A percentile compares a stretch with the other conserved stretches of the same genome.
phyloP scores from a whole-genome alignment of 92 coral and sea anemone species.

The Muricea muricata region DNA sequence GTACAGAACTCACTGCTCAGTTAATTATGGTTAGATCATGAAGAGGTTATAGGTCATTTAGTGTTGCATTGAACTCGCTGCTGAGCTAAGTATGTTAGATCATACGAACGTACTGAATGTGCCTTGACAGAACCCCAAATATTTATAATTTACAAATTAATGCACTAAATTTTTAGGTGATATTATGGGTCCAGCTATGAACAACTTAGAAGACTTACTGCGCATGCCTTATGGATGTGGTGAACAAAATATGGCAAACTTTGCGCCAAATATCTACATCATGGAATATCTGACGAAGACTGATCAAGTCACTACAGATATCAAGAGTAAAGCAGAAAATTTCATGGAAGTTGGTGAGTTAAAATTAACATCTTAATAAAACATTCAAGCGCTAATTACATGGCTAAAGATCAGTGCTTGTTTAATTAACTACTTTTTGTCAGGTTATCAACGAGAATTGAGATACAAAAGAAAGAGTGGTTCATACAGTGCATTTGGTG shows the following conservation, averaged over 20 bases:
- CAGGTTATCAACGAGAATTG: slow-evolving; percentile 93
- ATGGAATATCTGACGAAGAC: slow-evolving; percentile 85
- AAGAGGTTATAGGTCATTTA: neutral
- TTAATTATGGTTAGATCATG: too few species aligned
- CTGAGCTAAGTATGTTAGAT: neutral
- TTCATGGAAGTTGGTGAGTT: slow-evolving; percentile 76
- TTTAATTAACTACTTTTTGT: too few species aligned
- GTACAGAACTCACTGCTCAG: too few species aligned
- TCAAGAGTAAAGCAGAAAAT: slow-evolving; percentile 71
- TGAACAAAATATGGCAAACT: slow-evolving; percentile 96
- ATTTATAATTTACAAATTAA: neutral
- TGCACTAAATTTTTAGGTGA: slow-evolving; percentile 67
- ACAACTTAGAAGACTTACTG: slow-evolving; percentile 73
- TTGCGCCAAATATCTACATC: slow-evolving; percentile 93
- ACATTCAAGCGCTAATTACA: too few species aligned
- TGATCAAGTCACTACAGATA: slow-evolving; percentile 54
- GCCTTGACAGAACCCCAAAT: too few species aligned
- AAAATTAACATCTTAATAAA: neutral
- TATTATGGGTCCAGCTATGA: slow-evolving; percentile 90
- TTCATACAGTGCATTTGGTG: slow-evolving; percentile 96
- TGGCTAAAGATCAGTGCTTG: too few species aligned
- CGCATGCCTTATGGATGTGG: slow-evolving; percentile 93
- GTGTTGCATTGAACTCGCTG: neutral
- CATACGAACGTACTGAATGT: neutral
- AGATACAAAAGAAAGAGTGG: slow-evolving; percentile 88